Percentiles rank a stretch among this genome's conserved stretches.
Conservation (phyloP, 2,888 invertebrate genomes). For the Eupelmus urozonus region DNA sequence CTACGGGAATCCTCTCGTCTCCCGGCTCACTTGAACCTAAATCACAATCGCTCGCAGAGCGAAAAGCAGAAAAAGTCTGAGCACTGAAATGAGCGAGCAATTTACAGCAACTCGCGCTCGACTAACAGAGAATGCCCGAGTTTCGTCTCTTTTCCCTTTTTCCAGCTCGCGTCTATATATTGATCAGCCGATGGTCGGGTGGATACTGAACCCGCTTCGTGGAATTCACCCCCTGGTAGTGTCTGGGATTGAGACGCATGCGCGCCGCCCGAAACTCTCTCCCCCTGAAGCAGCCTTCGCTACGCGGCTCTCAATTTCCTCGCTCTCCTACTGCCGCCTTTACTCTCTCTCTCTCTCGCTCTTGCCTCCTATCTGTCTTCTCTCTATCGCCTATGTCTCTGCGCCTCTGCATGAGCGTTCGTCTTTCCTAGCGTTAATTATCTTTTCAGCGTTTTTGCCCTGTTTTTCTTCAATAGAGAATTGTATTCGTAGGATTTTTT, state of each 20-base stretch:
- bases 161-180: constrained; percentile 64
- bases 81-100: no score
- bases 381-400: background rate
- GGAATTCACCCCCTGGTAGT: constrained; percentile 69
- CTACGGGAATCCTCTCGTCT: no score
- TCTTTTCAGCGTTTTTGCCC: background rate
- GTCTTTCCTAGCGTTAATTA: constrained; percentile 9
- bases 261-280: constrained; percentile 3
- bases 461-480: constrained; percentile 1
- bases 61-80: no score
- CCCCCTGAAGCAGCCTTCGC: background rate
- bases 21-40: no score
- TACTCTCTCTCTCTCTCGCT: background rate
- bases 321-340: constrained; percentile 11
- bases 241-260: constrained; percentile 34
- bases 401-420: background rate
- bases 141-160: background rate
- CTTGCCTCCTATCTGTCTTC: background rate
- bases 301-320: constrained; percentile 1
- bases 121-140: no score
- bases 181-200: constrained; percentile 76
- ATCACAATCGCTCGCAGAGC: no score
- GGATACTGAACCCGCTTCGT: constrained; percentile 73
- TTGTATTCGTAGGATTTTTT: background rate
- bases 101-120: background rate